Base-by-base conservation (phyloP, 2,888 invertebrate species). In the Drosophila leonis region DNA sequence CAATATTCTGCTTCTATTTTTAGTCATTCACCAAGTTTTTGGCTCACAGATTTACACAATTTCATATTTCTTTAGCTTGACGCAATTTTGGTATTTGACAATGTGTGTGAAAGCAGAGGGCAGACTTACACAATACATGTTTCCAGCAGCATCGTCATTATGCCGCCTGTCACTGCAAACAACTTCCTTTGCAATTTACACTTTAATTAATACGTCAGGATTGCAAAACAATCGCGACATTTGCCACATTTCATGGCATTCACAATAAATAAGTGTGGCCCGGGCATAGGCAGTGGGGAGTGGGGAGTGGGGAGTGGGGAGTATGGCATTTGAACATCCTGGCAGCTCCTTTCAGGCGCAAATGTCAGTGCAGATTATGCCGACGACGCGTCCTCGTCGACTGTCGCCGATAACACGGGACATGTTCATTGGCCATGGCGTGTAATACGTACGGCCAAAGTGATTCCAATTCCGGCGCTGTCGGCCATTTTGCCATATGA, bases 371-470 rank as follows among this genome's bases (percentile, higher is more conserved):
- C 33, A 9, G 70, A 78, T 78, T 64, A 78, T 54, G 51, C 61
- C 46, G 48, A 57, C 33, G 42, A 37, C 48, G n/a, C 46, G 27
- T 46, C 48, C 6, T 48, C 18, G 49, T 56, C 39, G 51, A 4
- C 51, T 55, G 61, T 71, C 59, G 66, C 24, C 67, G 68, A 87
- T 83, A 73, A 44, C 51, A 65, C 68, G 68, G 62, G 88, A 87
- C 88, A 79, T 83, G 83, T 82, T 84, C 85, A 87, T 87, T 87
- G 85, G 80, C 75, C 77, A 77, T 75, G 79, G 68, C 68, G 59
- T 62, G 65, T 69, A 72, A 75, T 72, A 60, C 75, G 74, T 67
- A 59, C 73, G 72, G 67, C 55, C 72, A 82, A 84, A 84, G 83
- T 80, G 84, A 85, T 88, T 84, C 82, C 85, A 72, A 85, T 88